Base-by-base conservation (phyloP, 2,888 invertebrate species). In the Sarcophaga caerulescens region DNA sequence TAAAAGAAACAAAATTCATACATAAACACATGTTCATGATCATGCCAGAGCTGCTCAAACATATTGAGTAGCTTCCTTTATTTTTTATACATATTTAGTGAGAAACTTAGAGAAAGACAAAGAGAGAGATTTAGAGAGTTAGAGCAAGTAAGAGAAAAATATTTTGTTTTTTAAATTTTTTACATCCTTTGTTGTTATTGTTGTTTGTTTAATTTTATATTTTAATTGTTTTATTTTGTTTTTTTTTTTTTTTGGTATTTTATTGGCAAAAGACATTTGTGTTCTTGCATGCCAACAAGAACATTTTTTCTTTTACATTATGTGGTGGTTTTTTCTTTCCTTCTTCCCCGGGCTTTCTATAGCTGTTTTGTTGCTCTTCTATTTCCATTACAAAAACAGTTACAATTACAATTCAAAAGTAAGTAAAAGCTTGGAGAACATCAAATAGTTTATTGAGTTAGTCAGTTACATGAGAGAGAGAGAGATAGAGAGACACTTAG, bases 261-360 rank as follows among this genome's bases (percentile, higher is more conserved):
- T 44, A 75, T 85, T 87, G 78, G 87, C 81, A 87, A 88, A 89
- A 89, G 89, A 84, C 92, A 91, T 91, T 92, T 91, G 91, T 91
- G 92, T 90, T 92, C 92, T 89, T 92, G 88, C 87, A 90, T 90
- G 91, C 91, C 91, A 89, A 92, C 91, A 92, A 91, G 91, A 91
- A 91, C 91, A 84, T 91, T 92, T 91, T 91, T 91, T 92, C 92
- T 90, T 92, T 92, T 91, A 91, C 91, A 91, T 91, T 91, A 91
- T 92, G 91, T 91, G 90, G 91, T 91, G 90, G 92, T 92, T 84
- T 84, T 81, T 52, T 47, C 21, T 81, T 47, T 45, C 89, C 90
- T 88, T 89, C 87, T 88, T 90, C 59, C 3, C 19, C 52, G 71
- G 10, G n/a, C n/a, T 35, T 35, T 35, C 35, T 35, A 35, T 35